Evolutionary conservation across 2,888 invertebrate species (phyloP), one percentile per base, ranked within the genome.

Genomic region (Meganola albula): DNA sequence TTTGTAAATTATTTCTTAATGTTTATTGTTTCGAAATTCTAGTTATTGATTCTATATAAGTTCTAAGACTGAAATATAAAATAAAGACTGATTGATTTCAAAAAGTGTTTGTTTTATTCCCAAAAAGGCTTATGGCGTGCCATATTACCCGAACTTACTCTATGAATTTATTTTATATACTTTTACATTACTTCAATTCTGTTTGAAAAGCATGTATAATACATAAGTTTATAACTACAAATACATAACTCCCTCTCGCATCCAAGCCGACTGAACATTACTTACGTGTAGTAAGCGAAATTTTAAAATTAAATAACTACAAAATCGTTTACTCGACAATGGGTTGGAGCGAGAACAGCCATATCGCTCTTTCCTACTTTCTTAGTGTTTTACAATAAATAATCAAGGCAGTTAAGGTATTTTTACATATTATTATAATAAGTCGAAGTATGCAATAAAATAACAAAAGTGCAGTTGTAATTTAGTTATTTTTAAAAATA

Each of bases 201-300:
- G 76, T 78, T 79, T 79, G 67, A 73, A 83, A 82, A 84, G 84
- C 84, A 57, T 78, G 80, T 82, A 79, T 76, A 77, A 79, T 78
- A 78, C 56, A 78, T 82, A 83, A 83, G 74, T 79, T 82, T 77
- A 70, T 73, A 77, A 72, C 76, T 79, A 79, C 69, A 79, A 72
- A 74, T 78, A 74, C 71, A 65, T 68, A 64, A 57, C 63, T 66
- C 58, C 64, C 62, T 63, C 76, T 69, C 68, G 77, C 71, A 63
- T 74, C 67, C 73, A 76, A 78, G 78, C 80, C 73, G 71, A 72
- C 65, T 63, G 73, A 72, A 74, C 73, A 62, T 67, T 63, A 75
- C 77, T 79, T 72, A 74, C 76, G 75, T n/a, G n/a, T 71, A 76
- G 78, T 78, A 82, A 82, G 84, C 82, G 73, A 82, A 65, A 53